These are phyloP conservation scores for Xiphophorus birchmanni DNA, from an alignment of 2,797 vertebrate species.

Conservation along the genomic window DNA sequence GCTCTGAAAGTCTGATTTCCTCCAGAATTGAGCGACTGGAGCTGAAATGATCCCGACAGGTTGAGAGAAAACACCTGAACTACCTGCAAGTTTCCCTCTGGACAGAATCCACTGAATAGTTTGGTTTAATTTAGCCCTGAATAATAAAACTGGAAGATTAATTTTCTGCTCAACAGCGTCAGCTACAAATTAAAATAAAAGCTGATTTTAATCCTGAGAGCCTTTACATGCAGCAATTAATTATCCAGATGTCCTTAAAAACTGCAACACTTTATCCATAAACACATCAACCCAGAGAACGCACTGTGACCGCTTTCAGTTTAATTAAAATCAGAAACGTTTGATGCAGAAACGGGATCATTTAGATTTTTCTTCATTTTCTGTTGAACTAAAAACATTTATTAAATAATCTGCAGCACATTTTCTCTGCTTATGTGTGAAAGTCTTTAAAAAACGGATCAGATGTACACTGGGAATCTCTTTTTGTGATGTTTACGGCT, in stretches of 20 bases:
- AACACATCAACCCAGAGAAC: neutral
- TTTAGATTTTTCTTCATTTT: neutral
- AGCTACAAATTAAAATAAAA: neutral
- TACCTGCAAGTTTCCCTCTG: neutral
- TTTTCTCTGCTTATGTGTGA: neutral
- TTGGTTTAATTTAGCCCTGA: neutral
- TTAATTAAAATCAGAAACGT: neutral
- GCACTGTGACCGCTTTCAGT: neutral
- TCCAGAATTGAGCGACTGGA: constrained; percentile 22
- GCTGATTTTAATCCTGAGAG: neutral
- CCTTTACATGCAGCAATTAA: neutral
- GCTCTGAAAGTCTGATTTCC: constrained; percentile 22
- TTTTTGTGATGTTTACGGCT: too few relatives aligned
- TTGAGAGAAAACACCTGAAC: neutral
- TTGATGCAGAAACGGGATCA: neutral
- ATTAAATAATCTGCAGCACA: neutral
- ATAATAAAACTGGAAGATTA: neutral
- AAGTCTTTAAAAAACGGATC: neutral
- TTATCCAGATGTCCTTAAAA: neutral
- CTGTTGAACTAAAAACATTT: neutral
- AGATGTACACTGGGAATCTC: neutral
- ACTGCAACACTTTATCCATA: neutral
- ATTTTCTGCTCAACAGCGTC: neutral
- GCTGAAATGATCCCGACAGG: neutral
- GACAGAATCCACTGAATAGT: neutral